Base-by-base conservation (phyloP, 2,888 invertebrate genomes). In the Melitaea athalia region DNA sequence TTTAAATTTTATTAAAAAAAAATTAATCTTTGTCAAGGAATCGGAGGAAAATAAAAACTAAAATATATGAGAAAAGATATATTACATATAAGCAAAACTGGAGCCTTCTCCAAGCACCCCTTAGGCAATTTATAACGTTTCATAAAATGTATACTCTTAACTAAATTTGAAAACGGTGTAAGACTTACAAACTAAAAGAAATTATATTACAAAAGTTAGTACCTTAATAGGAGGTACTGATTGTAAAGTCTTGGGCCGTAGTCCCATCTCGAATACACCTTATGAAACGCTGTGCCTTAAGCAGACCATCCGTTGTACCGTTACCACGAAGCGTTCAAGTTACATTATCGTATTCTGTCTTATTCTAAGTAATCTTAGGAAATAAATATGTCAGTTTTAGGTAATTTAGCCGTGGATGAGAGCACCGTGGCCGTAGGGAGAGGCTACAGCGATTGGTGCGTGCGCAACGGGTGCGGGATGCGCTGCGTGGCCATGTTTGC, bases 401-500 rank as follows among this genome's bases (percentile, higher is more conserved):
- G 64, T 68, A 63, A 74, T 80, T 76, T 91, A 89, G 75, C 89
- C 88, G 68, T 77, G 77, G 74, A 84, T 84, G 74, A 85, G 74
- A 64, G 83, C 83, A 49, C 91, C 92, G 71, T 91, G 91, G 24
- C 81, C 86, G 43, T 78, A 74, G 11, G 86, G 87, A 0, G 91
- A 90, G 3, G 91, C 91, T 10, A 88, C 86, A 14, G 87, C 78
- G 1, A 88, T 81, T 5, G 85, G 81, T 11, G 78, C 80, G 38
- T 78, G 76, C 33, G 85, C 84, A 24, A 81, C 75, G 38, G 85
- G 83, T 42, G 87, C 93, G 3, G 94, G 94, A 75, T 94, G 94
- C 65, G 89, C 90, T 0, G 93, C 93, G 70, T 94, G 94, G 0
- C 94, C 94, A 72, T 87, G 84, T 78, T 93, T 91, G 84, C 93